Percentiles rank a stretch among this genome's conserved stretches.
These are phyloP conservation scores for Argyresthia albistria DNA, from an alignment of 2,888 invertebrate species.

Conservation along the genomic window DNA sequence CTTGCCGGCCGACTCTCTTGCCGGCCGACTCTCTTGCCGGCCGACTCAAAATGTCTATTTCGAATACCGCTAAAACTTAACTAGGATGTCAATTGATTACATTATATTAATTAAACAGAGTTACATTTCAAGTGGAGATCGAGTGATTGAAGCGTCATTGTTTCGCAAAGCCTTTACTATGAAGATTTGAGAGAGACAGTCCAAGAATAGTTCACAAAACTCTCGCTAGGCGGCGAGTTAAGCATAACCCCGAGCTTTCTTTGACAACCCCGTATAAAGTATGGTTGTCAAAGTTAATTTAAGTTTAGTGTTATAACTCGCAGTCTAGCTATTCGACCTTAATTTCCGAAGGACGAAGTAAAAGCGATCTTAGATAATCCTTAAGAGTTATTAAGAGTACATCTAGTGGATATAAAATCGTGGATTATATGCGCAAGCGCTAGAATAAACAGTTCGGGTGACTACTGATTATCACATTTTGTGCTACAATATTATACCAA, in stretches of 20 bases:
- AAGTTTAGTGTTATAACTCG: too few relatives aligned
- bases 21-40: too few relatives aligned
- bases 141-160: constrained; percentile 3
- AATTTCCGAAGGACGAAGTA: background rate
- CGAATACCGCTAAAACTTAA: background rate
- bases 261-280: too few relatives aligned
- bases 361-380: background rate
- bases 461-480: background rate
- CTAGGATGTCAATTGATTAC: background rate
- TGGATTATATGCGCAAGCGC: background rate
- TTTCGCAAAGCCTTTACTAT: constrained; percentile 2
- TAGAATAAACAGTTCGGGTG: background rate
- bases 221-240: too few relatives aligned
- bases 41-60: too few relatives aligned
- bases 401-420: background rate
- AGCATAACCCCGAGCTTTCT: too few relatives aligned
- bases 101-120: background rate
- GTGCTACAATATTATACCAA: background rate
- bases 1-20: too few relatives aligned
- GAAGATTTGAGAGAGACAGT: background rate
- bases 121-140: constrained; percentile 2
- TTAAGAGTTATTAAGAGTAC: background rate
- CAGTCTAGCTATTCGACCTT: background rate
- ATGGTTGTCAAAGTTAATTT: too few relatives aligned
- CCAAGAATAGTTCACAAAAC: background rate